phyloP scores from a whole-genome alignment of 2,113 vertebrate genomes.

The Ophthalmolycus amberensis region DNA sequence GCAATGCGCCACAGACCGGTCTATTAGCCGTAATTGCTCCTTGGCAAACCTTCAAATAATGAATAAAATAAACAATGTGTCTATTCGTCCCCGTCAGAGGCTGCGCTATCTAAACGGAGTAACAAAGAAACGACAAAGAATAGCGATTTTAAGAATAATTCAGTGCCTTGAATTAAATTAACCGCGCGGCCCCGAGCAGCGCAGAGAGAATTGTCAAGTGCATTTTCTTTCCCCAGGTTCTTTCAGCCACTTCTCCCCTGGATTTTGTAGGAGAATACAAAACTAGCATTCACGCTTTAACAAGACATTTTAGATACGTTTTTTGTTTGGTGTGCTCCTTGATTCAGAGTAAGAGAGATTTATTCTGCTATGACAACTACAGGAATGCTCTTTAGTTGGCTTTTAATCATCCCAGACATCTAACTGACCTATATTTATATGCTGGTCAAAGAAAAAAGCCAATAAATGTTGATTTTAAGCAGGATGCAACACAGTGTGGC shows the following conservation, averaged over 20 bases:
- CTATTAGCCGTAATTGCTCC: conserved; percentile 63
- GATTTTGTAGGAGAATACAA: conserved; percentile 21
- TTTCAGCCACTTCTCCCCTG: background rate
- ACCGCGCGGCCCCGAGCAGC: conserved; percentile 2
- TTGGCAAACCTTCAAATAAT: conserved; percentile 66
- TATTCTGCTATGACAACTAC: conserved; percentile 29
- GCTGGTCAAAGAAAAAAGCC: background rate
- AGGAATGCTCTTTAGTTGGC: conserved; percentile 1
- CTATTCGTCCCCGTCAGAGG: conserved; percentile 50
- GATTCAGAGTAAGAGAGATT: conserved; percentile 19
- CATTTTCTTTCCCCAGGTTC: conserved; percentile 20
- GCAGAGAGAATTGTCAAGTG: conserved; percentile 38
- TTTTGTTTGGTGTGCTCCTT: conserved; percentile 15
- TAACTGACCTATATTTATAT: background rate
- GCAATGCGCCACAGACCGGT: conserved; percentile 56
- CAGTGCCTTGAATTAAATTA: conserved; percentile 57
- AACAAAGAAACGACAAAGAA: conserved; percentile 28
- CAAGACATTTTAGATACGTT: conserved; percentile 32
- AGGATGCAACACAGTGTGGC: background rate
- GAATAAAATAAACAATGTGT: conserved; percentile 68
- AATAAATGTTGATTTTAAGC: background rate
- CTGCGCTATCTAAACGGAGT: conserved; percentile 14
- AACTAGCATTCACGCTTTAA: conserved; percentile 30
- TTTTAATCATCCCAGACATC: conserved; percentile 24
- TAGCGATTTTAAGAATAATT: conserved; percentile 48